Evolutionary conservation across 2,113 vertebrate species (phyloP), one percentile per base, ranked within the genome.

Genomic region (Crotalus viridis): DNA sequence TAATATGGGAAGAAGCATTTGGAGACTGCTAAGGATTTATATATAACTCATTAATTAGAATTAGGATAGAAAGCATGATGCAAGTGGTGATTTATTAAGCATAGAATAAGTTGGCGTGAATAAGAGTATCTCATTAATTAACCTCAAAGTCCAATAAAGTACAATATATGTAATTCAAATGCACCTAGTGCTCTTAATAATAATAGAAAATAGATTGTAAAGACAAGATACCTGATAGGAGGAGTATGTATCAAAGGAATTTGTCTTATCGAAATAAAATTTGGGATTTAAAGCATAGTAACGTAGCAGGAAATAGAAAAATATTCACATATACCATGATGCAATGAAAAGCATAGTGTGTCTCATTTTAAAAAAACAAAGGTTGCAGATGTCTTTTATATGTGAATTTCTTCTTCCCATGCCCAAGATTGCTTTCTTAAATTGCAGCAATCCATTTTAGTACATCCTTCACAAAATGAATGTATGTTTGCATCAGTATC

Each of bases 11-110:
- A 0, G 0, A 95, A 93, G 86, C 13, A 64, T 91, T 92, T 93
- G n/a, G 15, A 94, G 81, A 94, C 88, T 91, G 87, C 52, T 17
- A 48, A 89, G 33, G 89, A 57, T 88, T 92, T 59, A 54, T 94
- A 61, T 0, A 0, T 96, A 97, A 90, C 81, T 64, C 90, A 96
- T 95, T 93, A 92, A 21, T 28, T 95, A 74, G 64, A 64, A 87
- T 95, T 55, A 91, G 69, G 19, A 69, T 95, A 95, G 85, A 9
- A 93, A 86, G 87, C 39, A 28, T 87, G 89, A 54, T 90, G 86
- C 85, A 89, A 92, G 85, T 94, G 93, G 93, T 1, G 7, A 91
- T 87, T 88, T 57, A 7, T 89, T 69, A 74, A 33, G 15, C 88
- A 12, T 52, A 93, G 92, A 95, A 93, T 61, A 92, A 59, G 87